Evolutionary conservation across 2,113 vertebrate species (phyloP).

Genomic region (Aix galericulata): DNA sequence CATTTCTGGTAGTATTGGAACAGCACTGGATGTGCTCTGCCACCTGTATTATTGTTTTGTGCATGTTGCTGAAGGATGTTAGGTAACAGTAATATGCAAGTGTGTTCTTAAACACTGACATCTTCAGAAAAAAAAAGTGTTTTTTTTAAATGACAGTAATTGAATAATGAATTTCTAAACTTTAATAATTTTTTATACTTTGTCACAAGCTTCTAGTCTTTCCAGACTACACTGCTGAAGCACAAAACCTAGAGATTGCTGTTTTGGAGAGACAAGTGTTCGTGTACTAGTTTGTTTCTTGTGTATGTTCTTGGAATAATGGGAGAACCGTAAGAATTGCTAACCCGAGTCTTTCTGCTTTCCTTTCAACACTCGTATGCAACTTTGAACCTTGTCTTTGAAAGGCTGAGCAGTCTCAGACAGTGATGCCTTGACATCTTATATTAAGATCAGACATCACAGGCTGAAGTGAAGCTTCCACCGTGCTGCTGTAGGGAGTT

Average conservation of each 20-base stretch:
- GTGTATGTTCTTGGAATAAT: background rate
- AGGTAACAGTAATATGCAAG: constrained; percentile 64
- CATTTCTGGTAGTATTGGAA: constrained; percentile 61
- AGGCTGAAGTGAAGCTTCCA: background rate
- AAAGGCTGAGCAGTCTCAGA: background rate
- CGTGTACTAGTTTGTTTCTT: background rate
- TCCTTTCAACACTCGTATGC: background rate
- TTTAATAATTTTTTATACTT: constrained; percentile 33
- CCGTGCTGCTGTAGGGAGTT: background rate
- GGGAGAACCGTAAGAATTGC: background rate
- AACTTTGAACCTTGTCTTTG: background rate
- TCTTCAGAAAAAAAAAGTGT: constrained; percentile 54
- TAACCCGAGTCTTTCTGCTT: background rate
- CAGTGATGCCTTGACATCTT: constrained; percentile 52
- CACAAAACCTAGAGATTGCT: constrained; percentile 26
- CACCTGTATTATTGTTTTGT: constrained; percentile 38
- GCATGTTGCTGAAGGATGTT: constrained; percentile 52
- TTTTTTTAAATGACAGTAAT: constrained; percentile 14
- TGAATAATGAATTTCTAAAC: constrained; percentile 47
- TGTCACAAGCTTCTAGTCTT: constrained; percentile 68
- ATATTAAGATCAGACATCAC: constrained; percentile 50
- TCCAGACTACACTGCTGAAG: constrained; percentile 56
- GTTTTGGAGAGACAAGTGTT: background rate
- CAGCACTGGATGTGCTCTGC: constrained; percentile 42
- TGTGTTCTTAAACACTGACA: constrained; percentile 63